Conservation (phyloP, 1,140 invertebrate genomes). For the Lethocerus indicus region DNA sequence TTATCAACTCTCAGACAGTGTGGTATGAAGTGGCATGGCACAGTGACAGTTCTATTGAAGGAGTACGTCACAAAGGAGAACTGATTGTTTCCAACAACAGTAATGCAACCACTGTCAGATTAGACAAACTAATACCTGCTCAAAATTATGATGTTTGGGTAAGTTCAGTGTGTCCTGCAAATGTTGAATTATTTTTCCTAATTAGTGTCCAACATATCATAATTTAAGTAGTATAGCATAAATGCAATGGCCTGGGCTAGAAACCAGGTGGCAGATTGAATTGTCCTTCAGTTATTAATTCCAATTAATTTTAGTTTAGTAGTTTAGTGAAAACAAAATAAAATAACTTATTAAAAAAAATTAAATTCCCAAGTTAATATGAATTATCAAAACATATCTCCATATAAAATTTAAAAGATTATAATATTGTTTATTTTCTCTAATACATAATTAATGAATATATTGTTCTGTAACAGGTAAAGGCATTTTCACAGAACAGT, state of each 20-base stretch:
- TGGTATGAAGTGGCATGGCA: constrained; percentile 67
- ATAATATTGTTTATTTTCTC: background rate
- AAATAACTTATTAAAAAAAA: too few relatives aligned
- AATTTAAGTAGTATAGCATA: too few relatives aligned
- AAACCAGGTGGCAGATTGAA: too few relatives aligned
- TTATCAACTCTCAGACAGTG: constrained; percentile 38
- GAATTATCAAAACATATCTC: background rate
- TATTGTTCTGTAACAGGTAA: constrained; percentile 12
- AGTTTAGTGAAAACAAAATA: too few relatives aligned
- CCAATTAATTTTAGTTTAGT: too few relatives aligned
- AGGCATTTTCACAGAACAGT: constrained; percentile 48
- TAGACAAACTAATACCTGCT: constrained; percentile 35
- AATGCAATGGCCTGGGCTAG: too few relatives aligned
- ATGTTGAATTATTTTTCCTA: too few relatives aligned
- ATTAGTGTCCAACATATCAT: too few relatives aligned
- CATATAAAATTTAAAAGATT: background rate
- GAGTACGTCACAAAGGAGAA: constrained; percentile 27
- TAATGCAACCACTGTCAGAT: constrained; percentile 19
- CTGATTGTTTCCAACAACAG: constrained; percentile 19
- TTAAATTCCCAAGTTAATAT: background rate
- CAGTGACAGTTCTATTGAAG: constrained; percentile 31
- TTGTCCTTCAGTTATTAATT: too few relatives aligned
- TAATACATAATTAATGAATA: constrained; percentile 16
- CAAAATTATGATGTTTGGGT: constrained; percentile 50
- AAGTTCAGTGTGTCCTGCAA: background rate